Percentiles rank a stretch among this genome's conserved stretches.
phyloP scores from a whole-genome alignment of 2,113 vertebrate species.

The Carassius carassius region DNA sequence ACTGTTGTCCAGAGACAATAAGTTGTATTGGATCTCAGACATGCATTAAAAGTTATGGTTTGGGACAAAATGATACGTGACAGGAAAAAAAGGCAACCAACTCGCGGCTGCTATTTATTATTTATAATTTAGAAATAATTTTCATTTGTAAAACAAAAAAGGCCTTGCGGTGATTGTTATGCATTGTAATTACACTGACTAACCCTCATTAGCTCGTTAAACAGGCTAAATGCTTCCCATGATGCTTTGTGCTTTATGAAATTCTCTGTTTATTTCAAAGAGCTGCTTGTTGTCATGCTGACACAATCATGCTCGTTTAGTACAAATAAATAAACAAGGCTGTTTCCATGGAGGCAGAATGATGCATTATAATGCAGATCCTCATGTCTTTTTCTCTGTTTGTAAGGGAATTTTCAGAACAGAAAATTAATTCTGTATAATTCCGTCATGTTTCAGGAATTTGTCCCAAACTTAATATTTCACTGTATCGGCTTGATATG shows the following conservation, averaged over 20 bases:
- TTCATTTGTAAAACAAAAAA: conserved; percentile 34
- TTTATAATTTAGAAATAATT: conserved; percentile 49
- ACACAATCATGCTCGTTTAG: conserved; percentile 54
- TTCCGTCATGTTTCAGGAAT: conserved; percentile 32
- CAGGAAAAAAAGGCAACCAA: background rate
- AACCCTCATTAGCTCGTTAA: conserved; percentile 50
- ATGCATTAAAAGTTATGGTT: conserved; percentile 45
- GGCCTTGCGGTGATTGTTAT: conserved; percentile 42
- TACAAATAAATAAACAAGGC: conserved; percentile 40
- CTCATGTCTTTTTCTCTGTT: background rate
- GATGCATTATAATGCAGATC: background rate
- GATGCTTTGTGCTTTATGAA: conserved; percentile 21
- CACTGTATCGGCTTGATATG: background rate
- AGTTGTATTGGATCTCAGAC: conserved; percentile 22
- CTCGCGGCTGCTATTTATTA: conserved; percentile 36
- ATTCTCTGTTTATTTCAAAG: conserved; percentile 42
- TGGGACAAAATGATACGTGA: conserved; percentile 58
- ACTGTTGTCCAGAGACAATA: background rate
- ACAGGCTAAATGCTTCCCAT: conserved; percentile 44
- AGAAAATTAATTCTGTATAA: background rate
- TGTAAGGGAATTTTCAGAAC: conserved; percentile 17
- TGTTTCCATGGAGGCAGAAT: conserved; percentile 46
- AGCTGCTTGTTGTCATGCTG: conserved; percentile 45
- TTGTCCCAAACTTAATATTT: conserved; percentile 45
- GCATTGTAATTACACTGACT: conserved; percentile 51